These are phyloP conservation scores for Sebastes alutus DNA, from an alignment of 2,797 vertebrate genomes.

Conservation along the genomic window DNA sequence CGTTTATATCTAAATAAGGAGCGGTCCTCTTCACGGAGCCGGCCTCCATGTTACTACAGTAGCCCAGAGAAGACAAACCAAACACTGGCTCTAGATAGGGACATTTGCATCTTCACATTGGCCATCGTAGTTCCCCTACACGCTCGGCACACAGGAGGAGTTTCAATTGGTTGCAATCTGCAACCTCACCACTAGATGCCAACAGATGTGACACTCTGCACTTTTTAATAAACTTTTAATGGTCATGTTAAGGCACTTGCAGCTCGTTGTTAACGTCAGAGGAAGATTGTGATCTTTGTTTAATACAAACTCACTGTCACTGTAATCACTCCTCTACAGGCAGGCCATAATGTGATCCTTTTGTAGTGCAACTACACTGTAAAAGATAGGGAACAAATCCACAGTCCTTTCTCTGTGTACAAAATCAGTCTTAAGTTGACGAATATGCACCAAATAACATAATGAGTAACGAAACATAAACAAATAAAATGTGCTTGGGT, in stretches of 20 bases:
- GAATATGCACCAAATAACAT: no score
- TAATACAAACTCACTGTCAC: neutral
- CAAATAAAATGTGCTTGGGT: neutral
- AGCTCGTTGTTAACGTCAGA: neutral
- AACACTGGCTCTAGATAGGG: no score
- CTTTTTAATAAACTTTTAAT: neutral
- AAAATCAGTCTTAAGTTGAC: neutral
- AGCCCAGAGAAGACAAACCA: no score
- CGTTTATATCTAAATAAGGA: no score
- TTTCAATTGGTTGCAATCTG: no score
- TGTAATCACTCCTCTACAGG: neutral
- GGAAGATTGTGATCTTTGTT: neutral
- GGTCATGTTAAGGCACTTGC: neutral
- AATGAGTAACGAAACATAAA: neutral
- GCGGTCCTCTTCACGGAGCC: no score
- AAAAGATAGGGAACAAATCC: neutral
- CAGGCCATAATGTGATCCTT: neutral
- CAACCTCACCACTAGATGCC: no score
- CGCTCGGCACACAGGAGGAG: no score
- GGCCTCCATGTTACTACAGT: no score
- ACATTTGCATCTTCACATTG: no score
- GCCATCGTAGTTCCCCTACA: no score
- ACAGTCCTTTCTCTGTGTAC: neutral
- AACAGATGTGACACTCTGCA: no score
- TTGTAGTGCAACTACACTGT: neutral